Evolutionary conservation across 1,140 invertebrate species (phyloP), one percentile per base, ranked within the genome.

Genomic region (Tetramorium alpestre): DNA sequence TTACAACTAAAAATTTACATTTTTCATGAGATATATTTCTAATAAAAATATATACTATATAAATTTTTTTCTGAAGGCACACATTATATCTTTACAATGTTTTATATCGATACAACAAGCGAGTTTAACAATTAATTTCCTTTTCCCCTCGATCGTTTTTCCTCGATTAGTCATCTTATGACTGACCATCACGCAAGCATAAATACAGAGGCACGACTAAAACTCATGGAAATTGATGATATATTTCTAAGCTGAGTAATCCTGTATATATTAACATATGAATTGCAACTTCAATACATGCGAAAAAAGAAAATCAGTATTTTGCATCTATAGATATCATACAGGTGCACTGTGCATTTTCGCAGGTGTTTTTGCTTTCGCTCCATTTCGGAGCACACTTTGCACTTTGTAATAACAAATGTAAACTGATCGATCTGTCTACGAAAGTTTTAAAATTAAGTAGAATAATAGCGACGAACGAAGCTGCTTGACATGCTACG

Each of bases 181-280:
- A 41, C 44, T n/a, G 11, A 33, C 28, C n/a, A 65, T 38, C 76
- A 78, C 76, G 76, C 76, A 65, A 65, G n/a, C n/a, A 38, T 65
- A 80, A 80, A 54, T 78, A 65, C 38, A 51, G 44, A 51, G 22
- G 18, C 7, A 51, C 6, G 44, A 65, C 3, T 64, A 7, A 51
- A 64, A 41, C 44, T 49, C 22, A 33, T 60, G 44, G 28, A 78
- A 80, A 49, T 47, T 2, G 7, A 11, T n/a, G 47, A 38, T 65
- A 65, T 65, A 80, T 25, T 60, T 41, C 56, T 25, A 25, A 7
- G 22, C n/a, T 8, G n/a, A 28, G 7, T 77, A 44, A 44, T 38
- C 1, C 8, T 22, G 13, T 13, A 56, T 58, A 41, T 58, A 75
- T 75, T 75, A 58, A 58, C 56, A 16, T 33, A 47, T 11, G 16